Evolutionary conservation across 2,797 vertebrate genomes (phyloP).

Genomic region (Hapalemur alaotrensis): DNA sequence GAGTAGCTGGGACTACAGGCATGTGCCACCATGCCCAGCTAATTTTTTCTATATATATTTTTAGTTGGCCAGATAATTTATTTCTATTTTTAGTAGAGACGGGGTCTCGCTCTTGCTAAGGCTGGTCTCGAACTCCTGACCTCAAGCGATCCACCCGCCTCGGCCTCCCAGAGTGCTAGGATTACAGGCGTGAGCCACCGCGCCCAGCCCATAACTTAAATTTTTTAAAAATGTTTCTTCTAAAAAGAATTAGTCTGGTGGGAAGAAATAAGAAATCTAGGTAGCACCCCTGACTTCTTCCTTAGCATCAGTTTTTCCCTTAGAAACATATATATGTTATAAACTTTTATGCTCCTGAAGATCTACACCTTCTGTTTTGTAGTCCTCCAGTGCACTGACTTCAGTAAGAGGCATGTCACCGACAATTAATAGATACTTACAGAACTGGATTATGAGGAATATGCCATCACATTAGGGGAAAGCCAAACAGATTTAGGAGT

Average conservation of each 20-base stretch:
- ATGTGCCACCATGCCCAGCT: too few species aligned
- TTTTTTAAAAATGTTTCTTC: neutral
- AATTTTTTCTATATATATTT: too few species aligned
- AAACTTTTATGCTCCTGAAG: neutral
- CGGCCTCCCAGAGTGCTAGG: too few species aligned
- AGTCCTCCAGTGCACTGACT: neutral
- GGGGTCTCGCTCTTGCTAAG: too few species aligned
- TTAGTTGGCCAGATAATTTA: too few species aligned
- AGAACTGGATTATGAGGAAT: neutral
- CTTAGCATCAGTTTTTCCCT: neutral
- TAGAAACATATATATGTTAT: neutral
- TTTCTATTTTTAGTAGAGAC: too few species aligned
- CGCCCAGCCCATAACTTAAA: neutral
- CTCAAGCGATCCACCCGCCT: too few species aligned
- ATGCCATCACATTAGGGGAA: neutral
- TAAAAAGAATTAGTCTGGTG: neutral
- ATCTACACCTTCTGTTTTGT: neutral
- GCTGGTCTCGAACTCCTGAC: too few species aligned
- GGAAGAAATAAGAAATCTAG: neutral
- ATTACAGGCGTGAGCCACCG: too few species aligned
- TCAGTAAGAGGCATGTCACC: neutral
- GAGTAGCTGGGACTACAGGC: too few species aligned
- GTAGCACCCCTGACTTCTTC: neutral
- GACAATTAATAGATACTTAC: neutral
- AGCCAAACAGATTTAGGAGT: neutral